Evolutionary conservation across 2,797 vertebrate species (phyloP), one percentile per base, ranked within the genome.

Genomic region (Pachyuromys duprasi): DNA sequence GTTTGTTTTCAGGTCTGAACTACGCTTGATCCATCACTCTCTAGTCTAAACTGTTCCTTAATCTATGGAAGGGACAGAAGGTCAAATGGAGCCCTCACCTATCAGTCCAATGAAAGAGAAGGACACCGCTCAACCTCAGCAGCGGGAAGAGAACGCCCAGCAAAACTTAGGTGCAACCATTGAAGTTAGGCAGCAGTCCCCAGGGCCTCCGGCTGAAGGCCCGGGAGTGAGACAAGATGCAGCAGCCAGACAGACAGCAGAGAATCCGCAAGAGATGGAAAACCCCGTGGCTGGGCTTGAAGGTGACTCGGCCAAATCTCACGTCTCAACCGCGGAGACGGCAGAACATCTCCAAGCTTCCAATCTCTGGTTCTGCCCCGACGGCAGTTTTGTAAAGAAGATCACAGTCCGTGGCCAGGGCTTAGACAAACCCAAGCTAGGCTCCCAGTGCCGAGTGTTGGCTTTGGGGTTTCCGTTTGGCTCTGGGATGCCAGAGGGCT

Each of bases 371-470:
- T 49, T 92, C 15, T 98, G 98, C 75, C 98, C 98, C 0, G 98
- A 98, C 5, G 97, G 98, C 13, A 97, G 97, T 26, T 98, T 98
- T 92, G 70, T 98, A 36, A 98, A 98, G 86, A 98, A 80, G 96
- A 96, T 97, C 18, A 49, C 89, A 70, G 65, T 96, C 81, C 93
- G 72, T 3, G 98, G 97, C 75, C 97, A 28, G 26, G 98, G 98
- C 14, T 97, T 98, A 89, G 92, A 95, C 95, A 98, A 98, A 84
- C 99, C 99, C 17, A 98, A 98, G 84, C 94, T 99, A 96, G 99
- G 99, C 14, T 99, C 99, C 4, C 65, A 98, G 15, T 99, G 99
- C 96, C 98, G 62, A 57, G 98, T 99, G 74, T 97, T 97, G 92
- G 98, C 91, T 45, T 76, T 69, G 18, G 95, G 97, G 36, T 92